Evolutionary conservation across 2,888 invertebrate species (phyloP).

Genomic region (Epinotia nisella): DNA sequence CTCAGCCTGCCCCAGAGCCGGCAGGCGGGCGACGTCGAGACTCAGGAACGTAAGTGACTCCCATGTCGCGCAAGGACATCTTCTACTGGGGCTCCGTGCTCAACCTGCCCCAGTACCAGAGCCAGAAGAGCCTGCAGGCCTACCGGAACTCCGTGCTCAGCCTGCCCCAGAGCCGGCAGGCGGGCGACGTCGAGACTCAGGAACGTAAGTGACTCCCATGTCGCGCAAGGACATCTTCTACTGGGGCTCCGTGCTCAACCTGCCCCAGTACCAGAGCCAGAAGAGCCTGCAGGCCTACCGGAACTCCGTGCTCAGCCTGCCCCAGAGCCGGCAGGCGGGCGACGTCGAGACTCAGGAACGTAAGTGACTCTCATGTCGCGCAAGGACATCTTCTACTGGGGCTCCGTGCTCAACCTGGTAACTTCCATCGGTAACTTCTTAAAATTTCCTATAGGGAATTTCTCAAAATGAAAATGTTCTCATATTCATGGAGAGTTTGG

Average conservation of each 20-base stretch:
- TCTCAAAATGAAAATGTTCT: no score
- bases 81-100: slow-evolving; percentile 98
- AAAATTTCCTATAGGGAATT: no score
- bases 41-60: slow-evolving; percentile 88
- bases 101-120: slow-evolving; percentile 96
- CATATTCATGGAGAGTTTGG: no score
- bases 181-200: slow-evolving; percentile 87
- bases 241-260: slow-evolving; percentile 96
- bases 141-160: slow-evolving; percentile 97
- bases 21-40: slow-evolving; percentile 87
- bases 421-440: no score
- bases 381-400: no score
- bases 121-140: slow-evolving; percentile 94
- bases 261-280: slow-evolving; percentile 97
- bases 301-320: slow-evolving; percentile 95
- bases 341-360: slow-evolving; percentile 88
- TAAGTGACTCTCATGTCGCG: slow-evolving; percentile 65
- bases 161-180: slow-evolving; percentile 88
- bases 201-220: slow-evolving; percentile 90
- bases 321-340: slow-evolving; percentile 87
- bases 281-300: slow-evolving; percentile 95
- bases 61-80: slow-evolving; percentile 97
- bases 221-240: slow-evolving; percentile 98
- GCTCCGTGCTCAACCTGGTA: no score
- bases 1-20: slow-evolving; percentile 91